Conservation (phyloP, 2,797 vertebrate species). For the Nyctalus aviator region DNA sequence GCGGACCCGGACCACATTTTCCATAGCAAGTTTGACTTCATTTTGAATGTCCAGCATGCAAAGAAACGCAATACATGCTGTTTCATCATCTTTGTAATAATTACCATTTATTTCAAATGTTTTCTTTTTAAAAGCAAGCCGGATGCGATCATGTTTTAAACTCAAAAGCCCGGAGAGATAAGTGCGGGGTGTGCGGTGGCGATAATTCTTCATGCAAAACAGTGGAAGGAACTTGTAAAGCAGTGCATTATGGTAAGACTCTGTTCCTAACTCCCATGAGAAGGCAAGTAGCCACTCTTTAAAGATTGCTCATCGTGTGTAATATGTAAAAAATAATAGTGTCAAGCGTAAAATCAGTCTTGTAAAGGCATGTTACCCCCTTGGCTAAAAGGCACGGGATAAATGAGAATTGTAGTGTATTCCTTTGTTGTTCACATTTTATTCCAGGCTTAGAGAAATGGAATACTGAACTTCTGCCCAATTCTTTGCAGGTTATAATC, state of each 20-base stretch:
- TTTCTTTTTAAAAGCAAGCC: slow-evolving; percentile 95
- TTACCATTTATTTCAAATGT: slow-evolving; percentile 81
- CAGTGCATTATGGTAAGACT: slow-evolving; percentile 96
- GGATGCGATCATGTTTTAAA: slow-evolving; percentile 99
- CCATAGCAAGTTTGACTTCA: not conserved
- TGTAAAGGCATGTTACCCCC: slow-evolving; percentile 35
- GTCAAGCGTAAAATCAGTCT: slow-evolving; percentile 68
- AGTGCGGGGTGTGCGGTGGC: slow-evolving; percentile 98
- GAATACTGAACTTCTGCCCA: slow-evolving; percentile 69
- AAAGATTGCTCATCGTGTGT: slow-evolving; percentile 71
- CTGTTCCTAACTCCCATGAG: slow-evolving; percentile 74
- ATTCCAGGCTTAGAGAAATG: slow-evolving; percentile 59
- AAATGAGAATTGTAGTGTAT: slow-evolving; percentile 54
- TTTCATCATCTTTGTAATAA: slow-evolving; percentile 64
- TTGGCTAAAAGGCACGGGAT: not conserved
- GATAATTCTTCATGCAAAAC: slow-evolving; percentile 99
- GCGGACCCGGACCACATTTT: not conserved
- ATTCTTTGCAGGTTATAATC: slow-evolving; percentile 94
- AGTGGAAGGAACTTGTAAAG: slow-evolving; percentile 96
- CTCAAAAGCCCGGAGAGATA: slow-evolving; percentile 99
- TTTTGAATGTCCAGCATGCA: not conserved
- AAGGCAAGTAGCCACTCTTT: slow-evolving; percentile 70
- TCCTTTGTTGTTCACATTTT: not conserved
- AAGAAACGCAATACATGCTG: not conserved
- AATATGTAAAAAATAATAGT: slow-evolving; percentile 71